Evolutionary conservation across 2,888 invertebrate genomes (phyloP).

Genomic region (Harpalus rufipes): DNA sequence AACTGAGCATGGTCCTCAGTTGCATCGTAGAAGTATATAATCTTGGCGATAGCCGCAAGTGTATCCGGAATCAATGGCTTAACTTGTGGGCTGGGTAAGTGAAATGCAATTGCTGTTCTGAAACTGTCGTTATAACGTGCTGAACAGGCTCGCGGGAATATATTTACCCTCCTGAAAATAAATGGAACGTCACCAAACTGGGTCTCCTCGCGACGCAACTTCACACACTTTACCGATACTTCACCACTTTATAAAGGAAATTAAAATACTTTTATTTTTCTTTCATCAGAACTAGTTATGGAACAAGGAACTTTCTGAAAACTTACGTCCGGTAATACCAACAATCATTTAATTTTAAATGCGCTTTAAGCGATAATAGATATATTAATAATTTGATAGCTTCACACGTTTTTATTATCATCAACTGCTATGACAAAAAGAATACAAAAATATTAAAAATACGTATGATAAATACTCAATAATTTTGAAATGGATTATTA

Average conservation of each 20-base stretch:
- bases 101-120: slow-evolving; percentile 61
- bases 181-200: slow-evolving; percentile 58
- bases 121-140: slow-evolving; percentile 55
- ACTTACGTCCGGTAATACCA: not conserved
- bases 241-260: slow-evolving; percentile 41
- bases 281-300: not conserved
- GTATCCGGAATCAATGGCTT: slow-evolving; percentile 49
- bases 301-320: not conserved
- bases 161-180: slow-evolving; percentile 50
- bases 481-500: no score
- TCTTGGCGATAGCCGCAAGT: not conserved
- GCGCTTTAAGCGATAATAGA: no score
- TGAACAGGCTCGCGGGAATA: slow-evolving; percentile 37
- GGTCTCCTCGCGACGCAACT: slow-evolving; percentile 27
- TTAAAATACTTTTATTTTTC: slow-evolving; percentile 50
- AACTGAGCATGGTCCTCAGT: not conserved
- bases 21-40: slow-evolving; percentile 42
- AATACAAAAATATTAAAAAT: no score
- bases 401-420: no score
- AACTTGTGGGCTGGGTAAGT: slow-evolving; percentile 50
- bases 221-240: slow-evolving; percentile 48
- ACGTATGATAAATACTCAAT: no score
- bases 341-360: no score
- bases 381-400: no score
- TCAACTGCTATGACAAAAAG: no score